phyloP scores from a whole-genome alignment of 1,140 invertebrate species.

The Leptoteleia sp. region DNA sequence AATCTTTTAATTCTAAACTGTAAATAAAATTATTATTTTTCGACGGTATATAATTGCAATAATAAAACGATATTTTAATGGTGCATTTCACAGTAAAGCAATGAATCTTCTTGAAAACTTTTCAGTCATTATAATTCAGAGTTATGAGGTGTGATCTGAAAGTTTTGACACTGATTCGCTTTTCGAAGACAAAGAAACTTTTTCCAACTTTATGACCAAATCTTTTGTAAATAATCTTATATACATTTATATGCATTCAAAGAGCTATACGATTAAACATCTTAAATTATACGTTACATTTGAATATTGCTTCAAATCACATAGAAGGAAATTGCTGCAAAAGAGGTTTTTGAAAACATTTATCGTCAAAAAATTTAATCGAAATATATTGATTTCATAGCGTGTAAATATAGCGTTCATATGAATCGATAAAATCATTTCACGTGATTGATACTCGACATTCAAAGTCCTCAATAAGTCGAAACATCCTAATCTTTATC shows the following conservation, averaged over 20 bases:
- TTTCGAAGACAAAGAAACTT: conserved; percentile 26
- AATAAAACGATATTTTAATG: too few species aligned
- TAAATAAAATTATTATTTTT: too few species aligned
- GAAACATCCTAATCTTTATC: conserved; percentile 26
- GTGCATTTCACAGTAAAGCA: conserved; percentile 26
- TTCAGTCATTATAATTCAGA: conserved; percentile 31
- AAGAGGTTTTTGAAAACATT: too few species aligned
- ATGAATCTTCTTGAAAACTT: conserved; percentile 37
- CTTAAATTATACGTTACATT: neutral
- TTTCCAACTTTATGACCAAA: conserved; percentile 30
- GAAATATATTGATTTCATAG: neutral
- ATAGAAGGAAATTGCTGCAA: too few species aligned
- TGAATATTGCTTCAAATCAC: neutral
- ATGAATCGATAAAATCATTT: conserved; percentile 37
- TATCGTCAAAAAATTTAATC: conserved; percentile 2
- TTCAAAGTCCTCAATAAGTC: conserved; percentile 32
- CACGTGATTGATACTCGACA: conserved; percentile 34
- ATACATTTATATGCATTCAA: neutral
- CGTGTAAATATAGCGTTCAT: neutral
- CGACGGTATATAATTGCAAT: too few species aligned
- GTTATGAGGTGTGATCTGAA: conserved; percentile 27
- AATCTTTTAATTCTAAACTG: too few species aligned
- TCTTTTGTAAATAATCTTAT: conserved; percentile 29
- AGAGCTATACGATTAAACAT: too few species aligned
- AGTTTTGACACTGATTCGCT: conserved; percentile 27